Percentiles rank a stretch among this genome's conserved stretches.
Conservation (phyloP, 2,888 invertebrate genomes). For the Oligia fasciuncula region DNA sequence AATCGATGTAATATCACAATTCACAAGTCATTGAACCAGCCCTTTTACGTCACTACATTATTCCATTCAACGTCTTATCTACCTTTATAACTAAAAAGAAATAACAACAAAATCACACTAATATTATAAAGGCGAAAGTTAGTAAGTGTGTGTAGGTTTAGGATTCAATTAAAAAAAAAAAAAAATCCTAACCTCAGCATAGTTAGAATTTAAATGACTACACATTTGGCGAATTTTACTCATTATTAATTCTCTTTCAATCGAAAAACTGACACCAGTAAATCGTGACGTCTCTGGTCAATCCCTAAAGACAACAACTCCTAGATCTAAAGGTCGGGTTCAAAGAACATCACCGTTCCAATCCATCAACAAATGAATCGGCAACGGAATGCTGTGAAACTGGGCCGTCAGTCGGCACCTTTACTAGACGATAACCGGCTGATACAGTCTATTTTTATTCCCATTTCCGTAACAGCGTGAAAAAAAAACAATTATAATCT, state of each 20-base stretch:
- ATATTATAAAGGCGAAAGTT: too few relatives aligned
- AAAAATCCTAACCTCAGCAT: too few relatives aligned
- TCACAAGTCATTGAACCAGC: conserved; percentile 1
- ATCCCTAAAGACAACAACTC: neutral
- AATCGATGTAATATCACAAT: too few relatives aligned
- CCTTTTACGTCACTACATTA: conserved; percentile 2
- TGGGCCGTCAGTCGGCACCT: conserved; percentile 30
- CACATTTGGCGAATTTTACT: neutral
- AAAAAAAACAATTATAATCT: conserved; percentile 46
- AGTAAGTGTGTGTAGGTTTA: too few relatives aligned
- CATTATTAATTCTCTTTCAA: neutral
- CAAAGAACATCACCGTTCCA: conserved; percentile 27
- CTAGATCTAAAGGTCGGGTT: conserved; percentile 29
- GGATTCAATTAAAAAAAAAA: too few relatives aligned
- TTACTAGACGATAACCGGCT: conserved; percentile 41
- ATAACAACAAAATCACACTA: too few relatives aligned
- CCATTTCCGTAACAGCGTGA: conserved; percentile 40
- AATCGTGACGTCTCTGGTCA: neutral
- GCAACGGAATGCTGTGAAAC: conserved; percentile 21
- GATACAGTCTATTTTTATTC: conserved; percentile 43
- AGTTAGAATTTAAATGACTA: neutral
- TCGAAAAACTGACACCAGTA: neutral
- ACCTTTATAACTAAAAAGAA: neutral
- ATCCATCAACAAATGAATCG: conserved; percentile 39
- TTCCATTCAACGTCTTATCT: neutral